A percentile compares a stretch with the other conserved stretches of the same genome.
Evolutionary conservation across 2,888 invertebrate genomes (phyloP).

Genomic region (Pyrocoelia pectoralis): DNA sequence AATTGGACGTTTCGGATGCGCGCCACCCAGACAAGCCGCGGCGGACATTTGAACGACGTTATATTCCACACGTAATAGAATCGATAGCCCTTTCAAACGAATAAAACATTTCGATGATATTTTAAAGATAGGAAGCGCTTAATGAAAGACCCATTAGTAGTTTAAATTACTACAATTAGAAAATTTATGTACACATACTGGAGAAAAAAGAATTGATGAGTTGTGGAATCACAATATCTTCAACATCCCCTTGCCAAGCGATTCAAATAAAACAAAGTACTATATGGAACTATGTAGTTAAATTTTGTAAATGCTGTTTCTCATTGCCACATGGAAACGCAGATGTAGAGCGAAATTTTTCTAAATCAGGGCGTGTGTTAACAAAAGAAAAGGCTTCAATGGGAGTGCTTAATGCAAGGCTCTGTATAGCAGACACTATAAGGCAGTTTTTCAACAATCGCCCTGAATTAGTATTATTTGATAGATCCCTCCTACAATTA

Average conservation of each 20-base stretch:
- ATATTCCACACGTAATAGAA: too few relatives aligned
- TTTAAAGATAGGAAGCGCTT: too few relatives aligned
- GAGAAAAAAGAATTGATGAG: conserved; percentile 4
- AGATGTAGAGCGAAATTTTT: conserved; percentile 10
- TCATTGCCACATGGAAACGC: conserved; percentile 9
- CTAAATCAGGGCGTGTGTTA: conserved; percentile 8
- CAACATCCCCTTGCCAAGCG: conserved; percentile 3
- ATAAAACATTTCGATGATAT: too few relatives aligned
- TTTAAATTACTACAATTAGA: conserved; percentile 4
- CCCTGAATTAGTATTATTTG: conserved; percentile 4
- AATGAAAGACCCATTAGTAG: too few relatives aligned
- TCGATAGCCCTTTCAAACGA: too few relatives aligned
- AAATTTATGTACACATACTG: not conserved
- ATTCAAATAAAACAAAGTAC: not conserved
- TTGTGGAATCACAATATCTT: not conserved
- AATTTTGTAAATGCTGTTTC: conserved; percentile 9
- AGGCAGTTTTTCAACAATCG: conserved; percentile 4
- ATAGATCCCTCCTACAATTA: conserved; percentile 4
- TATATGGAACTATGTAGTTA: conserved; percentile 3
- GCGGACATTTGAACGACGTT: too few relatives aligned
- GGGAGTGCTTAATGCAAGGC: conserved; percentile 4
- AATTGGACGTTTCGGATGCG: too few relatives aligned
- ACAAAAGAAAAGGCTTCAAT: conserved; percentile 8
- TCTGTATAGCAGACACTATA: conserved; percentile 1
- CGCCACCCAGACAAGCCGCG: too few relatives aligned